Evolutionary conservation across 2,113 vertebrate species (phyloP).

Genomic region (Mohoua ochrocephala): DNA sequence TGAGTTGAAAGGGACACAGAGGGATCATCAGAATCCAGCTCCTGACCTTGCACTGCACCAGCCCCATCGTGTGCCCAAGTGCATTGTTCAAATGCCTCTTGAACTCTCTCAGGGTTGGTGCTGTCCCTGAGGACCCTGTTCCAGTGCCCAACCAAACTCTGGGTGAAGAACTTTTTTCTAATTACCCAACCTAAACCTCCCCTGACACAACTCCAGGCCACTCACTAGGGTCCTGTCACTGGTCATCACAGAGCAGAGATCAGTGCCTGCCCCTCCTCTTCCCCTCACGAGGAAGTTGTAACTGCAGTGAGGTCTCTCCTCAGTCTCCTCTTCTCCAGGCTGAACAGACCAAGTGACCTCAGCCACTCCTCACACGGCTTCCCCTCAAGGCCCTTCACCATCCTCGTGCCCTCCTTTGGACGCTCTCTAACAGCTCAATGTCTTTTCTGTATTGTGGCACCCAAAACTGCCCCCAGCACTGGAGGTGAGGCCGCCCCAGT

Average conservation of each 20-base stretch:
- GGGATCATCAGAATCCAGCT: not conserved
- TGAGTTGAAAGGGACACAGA: too few species aligned
- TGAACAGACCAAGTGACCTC: not conserved
- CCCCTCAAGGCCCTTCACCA: not conserved
- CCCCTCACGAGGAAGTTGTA: not conserved
- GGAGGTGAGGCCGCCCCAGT: accelerated
- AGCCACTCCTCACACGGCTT: not conserved
- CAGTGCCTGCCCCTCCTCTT: not conserved
- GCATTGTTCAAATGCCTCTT: not conserved
- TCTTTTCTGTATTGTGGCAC: not conserved
- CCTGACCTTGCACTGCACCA: not conserved
- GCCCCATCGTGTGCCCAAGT: accelerated
- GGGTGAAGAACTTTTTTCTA: accelerated
- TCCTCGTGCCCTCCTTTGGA: not conserved
- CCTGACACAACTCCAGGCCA: accelerated
- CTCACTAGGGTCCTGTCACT: accelerated
- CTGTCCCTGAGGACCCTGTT: not conserved
- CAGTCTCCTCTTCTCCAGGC: not conserved
- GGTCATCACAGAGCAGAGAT: accelerated
- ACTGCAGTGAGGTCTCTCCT: not conserved
- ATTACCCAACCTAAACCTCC: accelerated
- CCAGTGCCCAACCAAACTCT: accelerated
- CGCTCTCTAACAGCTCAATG: not conserved
- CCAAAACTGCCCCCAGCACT: not conserved
- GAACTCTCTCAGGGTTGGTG: not conserved